Conservation (phyloP, 2,797 vertebrate genomes). For the Pipistrellus nathusii region DNA sequence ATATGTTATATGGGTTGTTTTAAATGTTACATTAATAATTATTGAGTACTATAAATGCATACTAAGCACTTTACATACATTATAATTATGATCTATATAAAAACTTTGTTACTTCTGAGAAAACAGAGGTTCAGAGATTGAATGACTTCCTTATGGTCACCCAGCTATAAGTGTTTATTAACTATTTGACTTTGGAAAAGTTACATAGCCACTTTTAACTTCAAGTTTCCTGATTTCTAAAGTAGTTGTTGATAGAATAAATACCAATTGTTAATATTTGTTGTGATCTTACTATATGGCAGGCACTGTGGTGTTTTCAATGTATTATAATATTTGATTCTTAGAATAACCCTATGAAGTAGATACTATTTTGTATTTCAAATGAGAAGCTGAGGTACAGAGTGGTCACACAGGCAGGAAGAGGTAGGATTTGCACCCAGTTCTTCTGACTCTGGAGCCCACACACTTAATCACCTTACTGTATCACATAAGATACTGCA, state of each 20-base stretch:
- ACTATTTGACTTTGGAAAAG: slow-evolving; percentile 16
- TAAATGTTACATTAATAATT: not conserved
- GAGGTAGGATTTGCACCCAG: slow-evolving; percentile 6
- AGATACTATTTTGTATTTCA: not conserved
- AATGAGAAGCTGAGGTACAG: slow-evolving; percentile 6
- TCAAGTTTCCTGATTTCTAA: slow-evolving; percentile 25
- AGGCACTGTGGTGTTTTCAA: slow-evolving; percentile 16
- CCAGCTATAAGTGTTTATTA: slow-evolving; percentile 28
- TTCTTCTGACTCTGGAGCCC: not conserved
- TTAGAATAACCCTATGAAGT: slow-evolving; percentile 8
- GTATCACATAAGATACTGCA: not conserved
- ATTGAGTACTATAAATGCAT: not conserved
- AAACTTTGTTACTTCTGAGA: slow-evolving; percentile 21
- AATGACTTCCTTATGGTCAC: slow-evolving; percentile 33
- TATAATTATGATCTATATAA: slow-evolving; percentile 19
- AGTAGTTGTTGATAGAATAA: slow-evolving; percentile 30
- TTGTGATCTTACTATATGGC: not conserved
- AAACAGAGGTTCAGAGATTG: slow-evolving; percentile 11
- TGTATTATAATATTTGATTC: not conserved
- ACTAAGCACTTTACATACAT: slow-evolving; percentile 1
- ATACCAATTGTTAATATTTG: slow-evolving; percentile 37
- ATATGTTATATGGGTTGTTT: not conserved
- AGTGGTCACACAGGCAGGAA: slow-evolving; percentile 18
- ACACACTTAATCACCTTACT: not conserved
- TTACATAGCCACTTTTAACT: slow-evolving; percentile 11